These are phyloP conservation scores for Saccopteryx bilineata DNA, from an alignment of 2,113 vertebrate genomes.

Conservation along the genomic window DNA sequence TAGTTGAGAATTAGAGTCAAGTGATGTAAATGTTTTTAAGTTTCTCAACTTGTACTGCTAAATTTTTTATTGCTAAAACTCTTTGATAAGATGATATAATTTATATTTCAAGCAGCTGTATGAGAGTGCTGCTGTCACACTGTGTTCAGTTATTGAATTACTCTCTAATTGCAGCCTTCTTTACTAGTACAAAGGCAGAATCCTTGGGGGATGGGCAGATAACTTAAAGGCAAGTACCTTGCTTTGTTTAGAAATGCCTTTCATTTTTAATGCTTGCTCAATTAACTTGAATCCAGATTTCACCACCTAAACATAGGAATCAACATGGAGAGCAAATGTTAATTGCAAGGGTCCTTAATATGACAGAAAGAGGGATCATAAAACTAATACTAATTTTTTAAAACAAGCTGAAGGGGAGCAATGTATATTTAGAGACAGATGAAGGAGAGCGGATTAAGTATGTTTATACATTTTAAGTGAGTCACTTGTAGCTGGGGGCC, in stretches of 20 bases:
- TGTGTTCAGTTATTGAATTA: neutral
- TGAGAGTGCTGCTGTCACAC: neutral
- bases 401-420: neutral
- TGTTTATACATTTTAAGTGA: conserved; percentile 42
- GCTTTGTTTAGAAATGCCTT: neutral
- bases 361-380: neutral
- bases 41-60: neutral
- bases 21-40: neutral
- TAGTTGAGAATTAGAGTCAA: neutral
- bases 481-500: neutral
- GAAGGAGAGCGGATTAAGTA: neutral
- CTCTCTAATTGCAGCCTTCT: neutral
- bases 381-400: neutral
- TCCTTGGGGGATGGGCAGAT: neutral
- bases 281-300: neutral
- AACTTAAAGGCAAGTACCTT: neutral
- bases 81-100: neutral
- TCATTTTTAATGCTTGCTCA: neutral
- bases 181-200: neutral
- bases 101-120: neutral
- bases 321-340: neutral
- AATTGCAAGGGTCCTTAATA: neutral
- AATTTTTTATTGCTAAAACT: neutral
- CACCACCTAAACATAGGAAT: neutral
- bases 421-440: neutral